Percentiles rank a stretch among this genome's conserved stretches.
These are phyloP conservation scores for Phaenicophaeus curvirostris DNA, from an alignment of 2,797 vertebrate genomes.

Conservation along the genomic window DNA sequence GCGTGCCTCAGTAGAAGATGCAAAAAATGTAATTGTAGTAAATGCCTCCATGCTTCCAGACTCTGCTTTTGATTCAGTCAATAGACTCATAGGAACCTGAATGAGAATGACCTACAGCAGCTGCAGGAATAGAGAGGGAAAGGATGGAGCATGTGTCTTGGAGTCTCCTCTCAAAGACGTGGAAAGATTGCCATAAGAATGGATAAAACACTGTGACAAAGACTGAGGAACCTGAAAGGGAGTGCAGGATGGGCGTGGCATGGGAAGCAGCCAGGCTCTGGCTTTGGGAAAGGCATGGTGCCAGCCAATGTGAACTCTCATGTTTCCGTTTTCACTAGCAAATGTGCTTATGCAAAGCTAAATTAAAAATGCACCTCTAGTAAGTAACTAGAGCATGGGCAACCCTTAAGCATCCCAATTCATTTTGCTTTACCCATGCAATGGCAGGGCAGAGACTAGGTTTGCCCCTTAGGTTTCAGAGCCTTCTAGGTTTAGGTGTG, in stretches of 20 bases:
- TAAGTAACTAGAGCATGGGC: background rate
- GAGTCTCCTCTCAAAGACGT: background rate
- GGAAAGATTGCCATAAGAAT: background rate
- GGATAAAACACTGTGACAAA: background rate
- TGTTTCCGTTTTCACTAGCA: background rate
- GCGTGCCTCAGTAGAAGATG: background rate
- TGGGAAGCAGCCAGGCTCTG: background rate
- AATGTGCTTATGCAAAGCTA: background rate
- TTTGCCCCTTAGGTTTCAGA: background rate
- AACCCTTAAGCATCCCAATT: background rate
- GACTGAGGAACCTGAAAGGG: background rate
- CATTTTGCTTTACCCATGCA: background rate
- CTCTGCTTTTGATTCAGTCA: background rate
- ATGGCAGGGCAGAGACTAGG: background rate
- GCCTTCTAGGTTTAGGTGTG: background rate
- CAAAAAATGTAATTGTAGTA: background rate
- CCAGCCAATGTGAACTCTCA: background rate
- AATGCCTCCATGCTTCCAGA: background rate
- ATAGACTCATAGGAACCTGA: background rate
- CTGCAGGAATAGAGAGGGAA: background rate
- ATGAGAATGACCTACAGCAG: background rate
- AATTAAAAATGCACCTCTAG: background rate
- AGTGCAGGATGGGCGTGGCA: background rate
- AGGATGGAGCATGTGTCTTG: background rate
- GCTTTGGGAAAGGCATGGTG: background rate